phyloP scores from a whole-genome alignment of 2,888 invertebrate genomes.

The Cartodere bifasciata region DNA sequence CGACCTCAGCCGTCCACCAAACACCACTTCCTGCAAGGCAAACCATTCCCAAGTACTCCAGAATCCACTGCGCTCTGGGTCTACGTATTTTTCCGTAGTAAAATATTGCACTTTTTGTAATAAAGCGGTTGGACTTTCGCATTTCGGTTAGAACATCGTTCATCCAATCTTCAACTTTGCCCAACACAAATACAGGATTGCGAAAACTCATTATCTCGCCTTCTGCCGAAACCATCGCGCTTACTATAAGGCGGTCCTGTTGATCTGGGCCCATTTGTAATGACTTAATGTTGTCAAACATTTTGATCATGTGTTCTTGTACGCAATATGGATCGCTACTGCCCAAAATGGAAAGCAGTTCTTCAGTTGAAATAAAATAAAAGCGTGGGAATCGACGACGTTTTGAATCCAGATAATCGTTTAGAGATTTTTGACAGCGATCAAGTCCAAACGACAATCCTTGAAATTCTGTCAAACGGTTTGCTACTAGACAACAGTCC shows the following conservation, averaged over 20 bases:
- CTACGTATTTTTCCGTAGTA: conserved; percentile 66
- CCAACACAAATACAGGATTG: conserved; percentile 55
- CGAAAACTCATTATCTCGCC: conserved; percentile 79
- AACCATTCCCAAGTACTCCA: conserved; percentile 66
- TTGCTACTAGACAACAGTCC: conserved; percentile 61
- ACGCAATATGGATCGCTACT: conserved; percentile 73
- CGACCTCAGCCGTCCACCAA: conserved; percentile 95
- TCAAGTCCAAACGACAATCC: conserved; percentile 64
- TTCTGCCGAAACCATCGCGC: conserved; percentile 80
- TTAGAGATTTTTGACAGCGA: conserved; percentile 81
- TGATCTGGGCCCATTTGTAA: conserved; percentile 55
- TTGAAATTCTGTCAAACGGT: conserved; percentile 64
- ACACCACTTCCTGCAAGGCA: conserved; percentile 66
- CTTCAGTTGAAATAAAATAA: conserved; percentile 90
- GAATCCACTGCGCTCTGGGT: conserved; percentile 71
- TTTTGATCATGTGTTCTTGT: conserved; percentile 90
- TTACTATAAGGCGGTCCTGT: conserved; percentile 52
- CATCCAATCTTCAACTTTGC: conserved; percentile 90
- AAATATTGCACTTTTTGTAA: conserved; percentile 79
- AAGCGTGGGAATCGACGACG: conserved; percentile 80
- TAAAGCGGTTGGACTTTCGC: conserved; percentile 67
- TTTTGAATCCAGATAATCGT: conserved; percentile 81
- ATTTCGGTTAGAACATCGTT: conserved; percentile 72
- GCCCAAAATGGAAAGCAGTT: conserved; percentile 77
- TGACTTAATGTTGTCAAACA: conserved; percentile 83